Percentiles rank a stretch among this genome's conserved stretches.
phyloP scores from a whole-genome alignment of 1,140 invertebrate species.

The Bombus ignitus region DNA sequence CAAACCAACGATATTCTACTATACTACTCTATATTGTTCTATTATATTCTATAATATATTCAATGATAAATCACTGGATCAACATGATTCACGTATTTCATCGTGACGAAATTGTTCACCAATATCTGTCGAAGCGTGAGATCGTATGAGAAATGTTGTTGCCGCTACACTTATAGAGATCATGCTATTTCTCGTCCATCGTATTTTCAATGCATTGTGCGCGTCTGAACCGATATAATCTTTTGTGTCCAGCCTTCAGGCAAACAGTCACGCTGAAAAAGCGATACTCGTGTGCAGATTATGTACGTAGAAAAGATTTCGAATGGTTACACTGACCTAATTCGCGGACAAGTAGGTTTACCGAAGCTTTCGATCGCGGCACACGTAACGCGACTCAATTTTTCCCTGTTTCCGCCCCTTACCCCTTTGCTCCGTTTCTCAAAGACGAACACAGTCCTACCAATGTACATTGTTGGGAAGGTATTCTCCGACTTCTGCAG shows the following conservation, averaged over 20 bases:
- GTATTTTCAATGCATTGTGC: neutral
- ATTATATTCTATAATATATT: too few relatives aligned
- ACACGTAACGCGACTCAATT: constrained; percentile 2
- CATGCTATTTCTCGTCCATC: neutral
- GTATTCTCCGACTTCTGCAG: too few relatives aligned
- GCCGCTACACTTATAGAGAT: neutral
- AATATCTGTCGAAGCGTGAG: too few relatives aligned
- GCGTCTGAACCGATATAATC: neutral
- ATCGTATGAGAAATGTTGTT: neutral
- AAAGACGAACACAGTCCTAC: too few relatives aligned
- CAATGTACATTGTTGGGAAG: neutral
- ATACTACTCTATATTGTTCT: too few relatives aligned
- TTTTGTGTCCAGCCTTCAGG: neutral
- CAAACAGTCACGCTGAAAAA: neutral
- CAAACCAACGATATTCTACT: too few relatives aligned
- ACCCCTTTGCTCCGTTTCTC: neutral
- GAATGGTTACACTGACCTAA: constrained; percentile 40
- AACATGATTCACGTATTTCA: neutral
- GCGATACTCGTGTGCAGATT: neutral
- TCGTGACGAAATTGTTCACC: neutral
- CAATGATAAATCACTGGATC: too few relatives aligned
- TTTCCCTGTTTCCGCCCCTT: neutral
- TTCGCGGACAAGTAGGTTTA: constrained; percentile 44
- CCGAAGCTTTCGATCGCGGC: constrained; percentile 34
- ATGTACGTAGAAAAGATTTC: constrained; percentile 38